Evolutionary conservation across 2,113 vertebrate species (phyloP).

Genomic region (Callithrix jacchus): DNA sequence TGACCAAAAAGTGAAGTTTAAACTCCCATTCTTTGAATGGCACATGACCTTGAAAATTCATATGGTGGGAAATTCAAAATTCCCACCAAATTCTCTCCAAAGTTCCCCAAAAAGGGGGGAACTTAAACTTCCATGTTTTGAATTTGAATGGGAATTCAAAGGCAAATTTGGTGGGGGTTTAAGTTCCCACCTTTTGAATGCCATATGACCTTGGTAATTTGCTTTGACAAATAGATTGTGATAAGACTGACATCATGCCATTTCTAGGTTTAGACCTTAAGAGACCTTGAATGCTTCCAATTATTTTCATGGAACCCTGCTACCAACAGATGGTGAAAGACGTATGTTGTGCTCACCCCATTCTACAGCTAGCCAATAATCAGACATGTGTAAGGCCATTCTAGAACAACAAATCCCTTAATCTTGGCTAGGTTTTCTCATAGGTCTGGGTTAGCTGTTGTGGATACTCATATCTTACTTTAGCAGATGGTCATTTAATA

Average conservation of each 20-base stretch:
- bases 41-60: neutral
- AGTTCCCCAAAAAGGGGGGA: too few species aligned
- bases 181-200: neutral
- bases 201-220: neutral
- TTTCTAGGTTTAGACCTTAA: conserved; percentile 11
- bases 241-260: neutral
- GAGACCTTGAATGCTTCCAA: neutral
- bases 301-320: conserved; percentile 1
- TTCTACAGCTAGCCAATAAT: neutral
- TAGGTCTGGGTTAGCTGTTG: neutral
- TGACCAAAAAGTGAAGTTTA: neutral
- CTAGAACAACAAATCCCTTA: neutral
- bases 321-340: neutral
- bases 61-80: too few species aligned
- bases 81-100: too few species aligned
- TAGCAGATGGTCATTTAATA: neutral
- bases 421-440: neutral
- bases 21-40: neutral
- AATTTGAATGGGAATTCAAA: too few species aligned
- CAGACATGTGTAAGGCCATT: neutral
- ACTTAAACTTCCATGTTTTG: too few species aligned
- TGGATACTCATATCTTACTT: neutral
- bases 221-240: neutral
- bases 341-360: neutral
- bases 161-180: neutral